Evolutionary conservation across 1,140 invertebrate genomes (phyloP).

Genomic region (Eufriesea mexicana): DNA sequence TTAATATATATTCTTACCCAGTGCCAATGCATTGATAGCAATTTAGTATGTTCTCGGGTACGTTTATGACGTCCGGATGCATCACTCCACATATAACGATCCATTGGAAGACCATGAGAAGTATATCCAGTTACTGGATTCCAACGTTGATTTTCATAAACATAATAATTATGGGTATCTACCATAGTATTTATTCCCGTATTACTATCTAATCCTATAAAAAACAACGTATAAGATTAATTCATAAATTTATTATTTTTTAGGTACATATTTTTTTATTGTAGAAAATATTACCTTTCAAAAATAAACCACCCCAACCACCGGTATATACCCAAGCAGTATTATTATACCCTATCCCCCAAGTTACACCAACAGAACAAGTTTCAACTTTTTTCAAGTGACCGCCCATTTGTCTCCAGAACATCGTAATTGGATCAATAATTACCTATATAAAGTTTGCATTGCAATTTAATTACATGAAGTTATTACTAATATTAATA

Average conservation of each 20-base stretch:
- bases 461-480: slow-evolving; percentile 13
- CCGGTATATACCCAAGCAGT: slow-evolving; percentile 93
- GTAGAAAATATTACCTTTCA: slow-evolving; percentile 84
- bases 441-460: slow-evolving; percentile 82
- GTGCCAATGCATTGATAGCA: slow-evolving; percentile 93
- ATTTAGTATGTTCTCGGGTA: slow-evolving; percentile 91
- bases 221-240: slow-evolving; percentile 5
- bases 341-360: slow-evolving; percentile 93
- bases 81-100: slow-evolving; percentile 95
- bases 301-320: slow-evolving; percentile 91
- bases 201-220: slow-evolving; percentile 85
- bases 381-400: slow-evolving; percentile 91
- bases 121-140: slow-evolving; percentile 95
- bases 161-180: slow-evolving; percentile 91
- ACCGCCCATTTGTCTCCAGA: slow-evolving; percentile 92
- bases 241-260: not conserved
- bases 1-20: slow-evolving; percentile 85
- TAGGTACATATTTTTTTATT: not conserved
- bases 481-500: not conserved
- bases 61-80: slow-evolving; percentile 90
- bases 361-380: slow-evolving; percentile 89
- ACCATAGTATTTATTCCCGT: slow-evolving; percentile 89
- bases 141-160: slow-evolving; percentile 97
- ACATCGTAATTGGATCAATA: slow-evolving; percentile 88
- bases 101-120: slow-evolving; percentile 91